phyloP scores from a whole-genome alignment of 37 sponge, comb jelly and placozoan genomes.

The Lycopodina hypogea region DNA sequence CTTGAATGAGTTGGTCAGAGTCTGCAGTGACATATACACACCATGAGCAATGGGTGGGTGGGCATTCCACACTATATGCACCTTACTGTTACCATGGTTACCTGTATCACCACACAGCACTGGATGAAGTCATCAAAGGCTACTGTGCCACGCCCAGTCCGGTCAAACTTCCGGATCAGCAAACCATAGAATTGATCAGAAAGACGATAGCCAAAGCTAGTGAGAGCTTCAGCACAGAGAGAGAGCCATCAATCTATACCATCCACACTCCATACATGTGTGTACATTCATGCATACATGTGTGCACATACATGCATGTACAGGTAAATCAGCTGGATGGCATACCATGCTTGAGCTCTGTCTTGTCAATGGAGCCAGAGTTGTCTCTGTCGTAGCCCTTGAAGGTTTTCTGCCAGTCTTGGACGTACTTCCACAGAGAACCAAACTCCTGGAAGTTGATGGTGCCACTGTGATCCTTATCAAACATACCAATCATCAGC shows the following conservation, averaged over 20 bases:
- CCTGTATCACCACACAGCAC: constrained; percentile 96
- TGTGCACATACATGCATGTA: neutral
- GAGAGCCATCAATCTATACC: neutral
- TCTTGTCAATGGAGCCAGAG: constrained; percentile 92
- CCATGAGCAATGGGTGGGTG: neutral
- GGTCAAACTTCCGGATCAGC: constrained; percentile 91
- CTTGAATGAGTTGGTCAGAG: constrained; percentile 90
- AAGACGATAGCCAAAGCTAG: constrained; percentile 87
- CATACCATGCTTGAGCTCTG: constrained; percentile 84
- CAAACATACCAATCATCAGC: constrained; percentile 99
- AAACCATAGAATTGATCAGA: constrained; percentile 87
- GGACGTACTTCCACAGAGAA: constrained; percentile 96
- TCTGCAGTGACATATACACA: constrained; percentile 47
- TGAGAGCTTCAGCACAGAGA: constrained; percentile 40
- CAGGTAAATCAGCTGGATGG: neutral
- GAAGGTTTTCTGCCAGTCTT: constrained; percentile 97
- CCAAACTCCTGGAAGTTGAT: constrained; percentile 99
- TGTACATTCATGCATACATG: neutral
- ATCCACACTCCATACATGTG: neutral
- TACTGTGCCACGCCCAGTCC: constrained; percentile 77
- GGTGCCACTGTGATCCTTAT: constrained; percentile 83
- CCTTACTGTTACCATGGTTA: constrained; percentile 17
- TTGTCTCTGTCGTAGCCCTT: constrained; percentile 90
- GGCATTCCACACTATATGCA: neutral
- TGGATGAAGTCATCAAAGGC: constrained; percentile 99